phyloP scores from a whole-genome alignment of 2,797 vertebrate genomes.

The Adrianichthys oophorus region DNA sequence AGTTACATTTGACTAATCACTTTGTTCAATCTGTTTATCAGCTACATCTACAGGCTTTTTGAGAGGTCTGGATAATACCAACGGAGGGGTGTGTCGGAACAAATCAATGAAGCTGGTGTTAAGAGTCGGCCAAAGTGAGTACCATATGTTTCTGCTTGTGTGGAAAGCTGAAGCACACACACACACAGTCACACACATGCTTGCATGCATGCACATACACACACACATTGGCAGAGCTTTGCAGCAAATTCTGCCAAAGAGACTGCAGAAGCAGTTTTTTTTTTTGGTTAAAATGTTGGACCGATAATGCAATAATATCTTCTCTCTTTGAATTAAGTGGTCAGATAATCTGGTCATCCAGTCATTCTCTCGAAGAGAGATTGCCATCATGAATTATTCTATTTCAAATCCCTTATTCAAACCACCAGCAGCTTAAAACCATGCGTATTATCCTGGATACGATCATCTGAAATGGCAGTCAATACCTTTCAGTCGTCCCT shows the following conservation, averaged over 20 bases:
- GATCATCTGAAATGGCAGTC: conserved; percentile 32
- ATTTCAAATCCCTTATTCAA: conserved; percentile 56
- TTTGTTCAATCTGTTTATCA: conserved; percentile 63
- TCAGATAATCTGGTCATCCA: conserved; percentile 45
- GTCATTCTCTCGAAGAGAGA: conserved; percentile 39
- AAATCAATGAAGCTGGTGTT: conserved; percentile 98
- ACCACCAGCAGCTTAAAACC: conserved; percentile 52
- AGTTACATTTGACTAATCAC: too few species aligned
- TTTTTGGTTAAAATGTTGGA: conserved; percentile 4
- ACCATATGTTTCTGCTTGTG: conserved; percentile 16
- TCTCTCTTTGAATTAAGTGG: conserved; percentile 27
- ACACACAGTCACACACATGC: neutral
- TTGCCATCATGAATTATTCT: conserved; percentile 47
- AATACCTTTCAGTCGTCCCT: conserved; percentile 7
- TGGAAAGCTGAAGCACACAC: conserved; percentile 1
- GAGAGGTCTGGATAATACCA: conserved; percentile 91
- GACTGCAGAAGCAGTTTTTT: conserved; percentile 1
- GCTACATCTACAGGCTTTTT: conserved; percentile 93
- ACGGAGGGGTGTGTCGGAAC: conserved; percentile 91
- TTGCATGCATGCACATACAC: neutral
- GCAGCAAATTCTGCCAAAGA: conserved; percentile 6
- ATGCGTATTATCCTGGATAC: conserved; percentile 48
- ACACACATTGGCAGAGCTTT: neutral
- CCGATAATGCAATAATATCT: conserved; percentile 19
- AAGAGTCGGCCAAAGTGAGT: conserved; percentile 97